phyloP scores from a whole-genome alignment of 2,888 invertebrate species.

The Helicoverpa assulta region DNA sequence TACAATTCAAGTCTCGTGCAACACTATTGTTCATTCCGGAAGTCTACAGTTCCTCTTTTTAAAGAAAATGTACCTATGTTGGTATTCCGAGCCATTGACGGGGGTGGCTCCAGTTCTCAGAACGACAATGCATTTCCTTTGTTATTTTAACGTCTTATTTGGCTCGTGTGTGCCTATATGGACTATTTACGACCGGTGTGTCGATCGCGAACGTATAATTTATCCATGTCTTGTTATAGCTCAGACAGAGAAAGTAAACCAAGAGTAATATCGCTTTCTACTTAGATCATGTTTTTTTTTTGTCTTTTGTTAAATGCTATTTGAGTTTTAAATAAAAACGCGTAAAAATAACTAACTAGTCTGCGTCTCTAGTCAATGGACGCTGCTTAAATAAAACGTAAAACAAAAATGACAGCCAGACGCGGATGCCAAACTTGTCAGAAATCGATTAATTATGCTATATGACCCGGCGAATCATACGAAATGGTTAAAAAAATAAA shows the following conservation, averaged over 20 bases:
- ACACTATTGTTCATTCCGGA: conserved; percentile 69
- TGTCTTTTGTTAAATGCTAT: conserved; percentile 34
- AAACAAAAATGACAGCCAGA: conserved; percentile 35
- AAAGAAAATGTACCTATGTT: conserved; percentile 55
- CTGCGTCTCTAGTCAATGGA: conserved; percentile 29
- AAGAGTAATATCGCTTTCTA: conserved; percentile 55
- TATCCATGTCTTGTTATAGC: conserved; percentile 45
- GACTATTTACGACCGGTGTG: conserved; percentile 45
- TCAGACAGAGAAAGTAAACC: conserved; percentile 51
- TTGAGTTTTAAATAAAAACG: conserved; percentile 14
- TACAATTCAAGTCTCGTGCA: conserved; percentile 60
- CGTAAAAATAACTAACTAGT: background rate
- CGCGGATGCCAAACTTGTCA: conserved; percentile 41
- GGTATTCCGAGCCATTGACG: conserved; percentile 56
- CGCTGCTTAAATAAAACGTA: conserved; percentile 6
- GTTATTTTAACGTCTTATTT: conserved; percentile 48
- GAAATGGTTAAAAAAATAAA: conserved; percentile 35
- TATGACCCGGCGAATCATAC: conserved; percentile 30
- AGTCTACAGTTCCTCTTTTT: conserved; percentile 68
- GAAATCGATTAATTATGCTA: conserved; percentile 54
- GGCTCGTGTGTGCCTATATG: conserved; percentile 35
- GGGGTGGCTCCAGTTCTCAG: conserved; percentile 64
- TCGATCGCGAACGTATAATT: conserved; percentile 31
- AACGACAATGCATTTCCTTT: conserved; percentile 69
- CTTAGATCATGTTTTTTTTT: conserved; percentile 45